Conservation (phyloP, 2,113 vertebrate genomes). For the Danionella cerebrum region DNA sequence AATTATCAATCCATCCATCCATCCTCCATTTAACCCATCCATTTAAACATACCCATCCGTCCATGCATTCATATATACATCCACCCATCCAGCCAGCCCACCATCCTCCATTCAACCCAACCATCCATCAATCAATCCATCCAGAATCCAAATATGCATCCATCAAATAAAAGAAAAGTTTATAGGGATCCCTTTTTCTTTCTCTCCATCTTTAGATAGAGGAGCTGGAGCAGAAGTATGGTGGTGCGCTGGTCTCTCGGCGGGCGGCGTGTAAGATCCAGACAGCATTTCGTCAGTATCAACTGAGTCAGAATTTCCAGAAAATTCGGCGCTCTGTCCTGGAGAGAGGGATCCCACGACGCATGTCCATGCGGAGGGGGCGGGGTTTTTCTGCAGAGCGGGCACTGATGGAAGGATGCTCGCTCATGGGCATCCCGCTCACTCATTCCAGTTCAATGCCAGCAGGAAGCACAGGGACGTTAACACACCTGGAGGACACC, state of each 20-base stretch:
- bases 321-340: conserved; percentile 96
- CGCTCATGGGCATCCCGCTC: conserved; percentile 73
- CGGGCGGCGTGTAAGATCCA: conserved; percentile 95
- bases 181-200: background rate
- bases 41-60: too few species aligned
- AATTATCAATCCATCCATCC: background rate
- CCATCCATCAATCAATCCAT: background rate
- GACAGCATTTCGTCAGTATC: conserved; percentile 96
- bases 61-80: background rate
- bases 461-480: conserved; percentile 73
- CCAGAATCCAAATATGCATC: background rate
- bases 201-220: conserved; percentile 73
- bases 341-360: conserved; percentile 87
- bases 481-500: conserved; percentile 94
- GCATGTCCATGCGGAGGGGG: conserved; percentile 87
- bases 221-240: conserved; percentile 97
- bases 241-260: conserved; percentile 89
- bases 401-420: conserved; percentile 73
- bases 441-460: conserved; percentile 84
- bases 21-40: too few species aligned
- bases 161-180: background rate
- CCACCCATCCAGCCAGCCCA: background rate
- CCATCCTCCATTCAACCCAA: background rate
- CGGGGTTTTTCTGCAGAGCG: conserved; percentile 70
- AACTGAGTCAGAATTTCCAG: conserved; percentile 99